Percentiles rank a stretch among this genome's conserved stretches.
phyloP scores from a whole-genome alignment of 2,113 vertebrate genomes.

The Hystrix cristata region DNA sequence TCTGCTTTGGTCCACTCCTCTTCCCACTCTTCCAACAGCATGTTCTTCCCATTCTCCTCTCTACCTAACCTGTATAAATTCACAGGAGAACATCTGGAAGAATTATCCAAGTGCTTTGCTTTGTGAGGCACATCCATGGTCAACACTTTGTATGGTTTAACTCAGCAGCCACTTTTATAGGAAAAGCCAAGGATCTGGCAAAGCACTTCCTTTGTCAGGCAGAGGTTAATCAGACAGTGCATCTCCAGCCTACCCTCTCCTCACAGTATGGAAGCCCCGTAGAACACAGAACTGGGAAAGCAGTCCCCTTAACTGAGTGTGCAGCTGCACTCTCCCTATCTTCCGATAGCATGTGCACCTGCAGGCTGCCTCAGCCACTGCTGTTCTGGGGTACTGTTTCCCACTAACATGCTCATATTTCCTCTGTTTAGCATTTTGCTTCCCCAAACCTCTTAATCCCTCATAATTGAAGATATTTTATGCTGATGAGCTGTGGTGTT shows the following conservation, averaged over 20 bases:
- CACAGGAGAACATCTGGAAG: neutral
- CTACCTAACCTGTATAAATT: neutral
- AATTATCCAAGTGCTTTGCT: neutral
- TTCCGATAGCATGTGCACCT: neutral
- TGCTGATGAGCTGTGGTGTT: slow-evolving; percentile 78
- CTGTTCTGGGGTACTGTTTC: slow-evolving; percentile 23
- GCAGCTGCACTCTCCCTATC: neutral
- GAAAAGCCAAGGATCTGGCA: neutral
- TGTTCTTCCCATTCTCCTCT: neutral
- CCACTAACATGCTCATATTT: slow-evolving; percentile 70
- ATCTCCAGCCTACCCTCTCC: neutral
- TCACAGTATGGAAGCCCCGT: neutral
- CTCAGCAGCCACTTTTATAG: neutral
- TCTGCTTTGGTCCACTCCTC: neutral
- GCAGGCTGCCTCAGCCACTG: neutral
- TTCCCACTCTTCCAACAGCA: neutral
- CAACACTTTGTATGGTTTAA: neutral
- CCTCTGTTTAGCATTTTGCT: slow-evolving; percentile 77
- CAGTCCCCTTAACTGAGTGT: accelerated
- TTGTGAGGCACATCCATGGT: neutral
- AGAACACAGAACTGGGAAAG: neutral
- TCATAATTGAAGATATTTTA: slow-evolving; percentile 85
- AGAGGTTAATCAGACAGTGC: neutral
- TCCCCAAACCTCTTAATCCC: slow-evolving; percentile 79
- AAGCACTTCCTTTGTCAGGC: neutral